A percentile compares a stretch with the other conserved stretches of the same genome.
Evolutionary conservation across 2,888 invertebrate species (phyloP).

Genomic region (Noctua janthe): DNA sequence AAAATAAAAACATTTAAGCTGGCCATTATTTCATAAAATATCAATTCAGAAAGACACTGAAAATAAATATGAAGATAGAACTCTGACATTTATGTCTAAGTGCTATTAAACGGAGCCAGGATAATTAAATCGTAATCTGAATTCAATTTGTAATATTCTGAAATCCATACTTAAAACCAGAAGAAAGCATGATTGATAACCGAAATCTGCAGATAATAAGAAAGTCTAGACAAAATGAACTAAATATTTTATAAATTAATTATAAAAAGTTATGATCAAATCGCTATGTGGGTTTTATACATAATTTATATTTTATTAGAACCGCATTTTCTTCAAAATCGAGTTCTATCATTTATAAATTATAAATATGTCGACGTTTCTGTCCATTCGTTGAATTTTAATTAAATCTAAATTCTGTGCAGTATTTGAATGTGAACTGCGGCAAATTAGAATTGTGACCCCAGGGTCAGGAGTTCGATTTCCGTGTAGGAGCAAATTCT

Average conservation of each 20-base stretch:
- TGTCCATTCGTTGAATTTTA: conserved; percentile 47
- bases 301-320: conserved; percentile 64
- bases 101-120: background rate
- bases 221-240: conserved; percentile 58
- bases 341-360: conserved; percentile 47
- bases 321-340: conserved; percentile 44
- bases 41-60: background rate
- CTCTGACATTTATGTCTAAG: conserved; percentile 3
- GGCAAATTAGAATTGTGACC: conserved; percentile 36
- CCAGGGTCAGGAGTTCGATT: conserved; percentile 38
- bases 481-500: conserved; percentile 32
- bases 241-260: conserved; percentile 55
- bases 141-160: conserved; percentile 4
- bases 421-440: conserved; percentile 31
- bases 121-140: conserved; percentile 4
- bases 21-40: background rate
- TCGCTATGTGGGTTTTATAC: conserved; percentile 54
- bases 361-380: conserved; percentile 40
- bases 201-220: conserved; percentile 21
- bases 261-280: conserved; percentile 54
- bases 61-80: background rate
- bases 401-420: conserved; percentile 48
- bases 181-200: conserved; percentile 34
- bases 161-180: background rate
- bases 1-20: no score